Base-by-base conservation (phyloP, 2,113 vertebrate species). In the Hydropotes inermis region DNA sequence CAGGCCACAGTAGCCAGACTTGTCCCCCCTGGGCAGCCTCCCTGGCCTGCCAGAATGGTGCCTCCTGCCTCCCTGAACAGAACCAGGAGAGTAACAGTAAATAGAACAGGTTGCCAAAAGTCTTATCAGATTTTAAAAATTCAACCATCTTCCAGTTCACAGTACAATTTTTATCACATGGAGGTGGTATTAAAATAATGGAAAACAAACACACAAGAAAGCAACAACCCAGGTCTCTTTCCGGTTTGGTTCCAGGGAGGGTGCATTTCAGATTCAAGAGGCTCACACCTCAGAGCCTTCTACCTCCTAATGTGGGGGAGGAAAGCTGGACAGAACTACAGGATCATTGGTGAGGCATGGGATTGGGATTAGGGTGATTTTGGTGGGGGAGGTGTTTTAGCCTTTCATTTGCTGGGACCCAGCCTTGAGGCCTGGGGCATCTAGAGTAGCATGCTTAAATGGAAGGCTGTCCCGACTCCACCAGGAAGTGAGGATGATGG, bases 121-220 rank as follows among this genome's bases (percentile, higher is more conserved):
- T 86, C 28, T 50, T 60, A 70, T 23, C 67, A 27, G 76, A 91
- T 64, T 45, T 57, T 36, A 81, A 96, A 57, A 60, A 36, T 23
- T 25, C 55, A 0, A 39, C 70, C 86, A 47, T 86, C 91, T 97
- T 98, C 95, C 93, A 97, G 91, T 95, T 98, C 95, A 97, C 94
- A 97, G 94, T 96, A 94, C 76, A 45, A 19, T 33, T 94, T 83
- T 87, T 19, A 45, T 14, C 67, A 94, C 61, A 54, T 81, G 39
- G 64, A 91, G 95, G 91, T 54, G 54, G 43, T 28, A 52, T 57
- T 30, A 64, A 92, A 89, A 78, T 43, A 79, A 89, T 12, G 25
- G 47, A 47, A 60, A 94, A 92, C 55, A 54, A 30, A 76, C 19
- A 11, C 55, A 82, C 25, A 54, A 78, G 78, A 83, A 47, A 91